Evolutionary conservation across 2,888 invertebrate species (phyloP), one percentile per base, ranked within the genome.

Genomic region (Lepidocyrtinus sp.): DNA sequence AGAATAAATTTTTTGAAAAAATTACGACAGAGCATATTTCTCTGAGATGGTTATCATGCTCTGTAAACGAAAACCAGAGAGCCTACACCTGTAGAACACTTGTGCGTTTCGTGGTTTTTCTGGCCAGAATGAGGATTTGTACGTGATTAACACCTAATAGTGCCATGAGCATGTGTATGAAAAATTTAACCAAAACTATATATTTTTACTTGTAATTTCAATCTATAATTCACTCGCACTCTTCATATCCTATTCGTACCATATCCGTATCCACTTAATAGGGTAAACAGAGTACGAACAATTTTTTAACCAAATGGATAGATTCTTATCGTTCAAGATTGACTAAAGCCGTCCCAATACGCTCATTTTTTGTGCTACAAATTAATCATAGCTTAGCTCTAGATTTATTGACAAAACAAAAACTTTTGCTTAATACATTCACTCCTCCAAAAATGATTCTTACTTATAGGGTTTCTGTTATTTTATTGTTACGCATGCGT

Each of bases 1-100:
- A 59, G 59, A 5, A 61, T 22, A 61, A 12, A 61, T 55, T 55
- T 17, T 61, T 61, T 61, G 61, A 61, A 9, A n/a, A 17, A 12
- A 9, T 61, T n/a, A n/a, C n/a, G n/a, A n/a, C n/a, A n/a, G n/a
- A n/a, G n/a, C n/a, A n/a, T n/a, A n/a, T n/a, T n/a, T n/a, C n/a
- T n/a, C n/a, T 36, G 5, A 36, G 36, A 36, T 36, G 36, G 36
- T 36, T 36, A 36, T 36, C 36, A 36, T 36, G 36, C 36, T 36
- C 36, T 36, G 36, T 36, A 36, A 36, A 36, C n/a, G n/a, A n/a
- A n/a, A n/a, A n/a, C n/a, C n/a, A n/a, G n/a, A n/a, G n/a, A n/a
- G n/a, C 36, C 36, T 36, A n/a, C n/a, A n/a, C n/a, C n/a, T n/a
- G n/a, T n/a, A n/a, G 5, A 36, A 36, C 36, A 36, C 36, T 36